Base-by-base conservation (phyloP, 2,113 vertebrate genomes). In the Paradisaea rubra region DNA sequence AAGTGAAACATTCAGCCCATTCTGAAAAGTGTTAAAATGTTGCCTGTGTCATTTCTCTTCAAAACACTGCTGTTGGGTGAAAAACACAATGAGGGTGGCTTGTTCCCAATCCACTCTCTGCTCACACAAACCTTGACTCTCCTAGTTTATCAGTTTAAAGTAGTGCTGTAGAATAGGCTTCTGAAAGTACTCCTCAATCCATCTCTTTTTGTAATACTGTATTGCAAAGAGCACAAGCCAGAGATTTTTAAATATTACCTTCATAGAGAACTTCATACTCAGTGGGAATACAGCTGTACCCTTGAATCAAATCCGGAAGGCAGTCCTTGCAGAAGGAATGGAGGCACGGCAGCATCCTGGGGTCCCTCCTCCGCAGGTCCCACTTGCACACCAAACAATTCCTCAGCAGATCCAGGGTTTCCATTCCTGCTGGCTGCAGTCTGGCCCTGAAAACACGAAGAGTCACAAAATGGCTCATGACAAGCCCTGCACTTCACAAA, bases 251-350 rank as follows among this genome's bases (percentile, higher is more conserved):
- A 91, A 28, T 21, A 49, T 96, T 96, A 97, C 97, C 97, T 97
- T 97, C 94, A 2, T 78, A 95, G 3, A 93, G 74, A 66, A 92
- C 59, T 83, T 93, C 83, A 68, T 25, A 93, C 15, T 61, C 56
- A 7, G 86, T 91, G 69, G 96, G 72, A 85, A 92, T 73, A 70
- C 49, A 97, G 93, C 91, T 95, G 53, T 95, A 92, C 8, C 95
- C 96, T 89, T 95, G 97, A 88, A 97, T 79, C 89, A 97, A 22
- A 63, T 81, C 81, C 0, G 98, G 98, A 59, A 99, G 97, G 71
- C 98, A 99, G 71, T 97, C 97, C 96, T 98, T 98, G 61, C 98
- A 99, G 96, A 98, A 98, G 42, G 98, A 99, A 91, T 99, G 98
- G 8, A 99, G 97, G 71, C 98, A 99, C 10, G 98, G 98, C 11